These are phyloP conservation scores for Apis laboriosa DNA, from an alignment of 1,140 invertebrate genomes.

Conservation along the genomic window DNA sequence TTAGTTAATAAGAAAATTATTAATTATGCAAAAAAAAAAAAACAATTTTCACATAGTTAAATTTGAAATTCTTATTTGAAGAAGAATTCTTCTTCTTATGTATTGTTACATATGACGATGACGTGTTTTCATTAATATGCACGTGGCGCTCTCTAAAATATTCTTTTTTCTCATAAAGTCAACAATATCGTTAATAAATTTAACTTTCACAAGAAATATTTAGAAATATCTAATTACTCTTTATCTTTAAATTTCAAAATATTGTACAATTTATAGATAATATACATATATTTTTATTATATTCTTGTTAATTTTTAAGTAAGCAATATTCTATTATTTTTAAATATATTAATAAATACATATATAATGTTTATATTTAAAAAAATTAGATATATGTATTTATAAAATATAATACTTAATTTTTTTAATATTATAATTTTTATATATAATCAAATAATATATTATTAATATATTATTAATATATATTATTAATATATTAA, in stretches of 20 bases:
- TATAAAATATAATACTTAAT: too few species aligned
- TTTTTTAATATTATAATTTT: too few species aligned
- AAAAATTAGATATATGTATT: too few species aligned
- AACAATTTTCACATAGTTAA: slow-evolving; percentile 32
- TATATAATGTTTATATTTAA: too few species aligned
- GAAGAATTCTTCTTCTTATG: slow-evolving; percentile 20
- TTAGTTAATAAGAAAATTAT: neutral
- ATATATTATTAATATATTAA: too few species aligned
- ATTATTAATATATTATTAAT: too few species aligned
- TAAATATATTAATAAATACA: neutral
- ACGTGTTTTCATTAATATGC: slow-evolving; percentile 53
- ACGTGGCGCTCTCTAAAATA: slow-evolving; percentile 46
- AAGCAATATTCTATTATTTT: neutral
- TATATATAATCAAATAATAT: neutral
- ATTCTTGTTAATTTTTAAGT: neutral
- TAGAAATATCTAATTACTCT: neutral
- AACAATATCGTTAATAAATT: neutral
- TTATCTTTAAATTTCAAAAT: neutral
- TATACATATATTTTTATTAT: neutral
- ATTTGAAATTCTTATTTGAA: slow-evolving; percentile 25
- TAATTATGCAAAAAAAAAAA: neutral
- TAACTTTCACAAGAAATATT: neutral
- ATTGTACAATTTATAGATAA: neutral
- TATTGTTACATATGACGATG: slow-evolving; percentile 30
- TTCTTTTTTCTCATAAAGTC: neutral